Conservation (phyloP, 2,797 vertebrate genomes). For the Parauchenoglanis punctatus region DNA sequence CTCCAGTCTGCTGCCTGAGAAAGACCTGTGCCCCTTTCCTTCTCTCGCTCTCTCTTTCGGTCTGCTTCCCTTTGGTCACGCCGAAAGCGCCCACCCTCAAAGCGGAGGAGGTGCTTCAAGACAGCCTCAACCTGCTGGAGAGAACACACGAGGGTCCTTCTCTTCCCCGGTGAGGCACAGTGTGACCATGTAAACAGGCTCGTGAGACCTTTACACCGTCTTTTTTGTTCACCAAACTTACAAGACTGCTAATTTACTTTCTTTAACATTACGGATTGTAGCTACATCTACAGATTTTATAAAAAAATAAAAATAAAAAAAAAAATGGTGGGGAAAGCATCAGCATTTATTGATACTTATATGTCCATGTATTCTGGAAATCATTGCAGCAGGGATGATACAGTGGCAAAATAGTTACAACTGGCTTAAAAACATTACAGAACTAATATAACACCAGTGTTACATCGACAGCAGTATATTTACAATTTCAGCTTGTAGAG, state of each 20-base stretch:
- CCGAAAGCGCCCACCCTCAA: conserved; percentile 68
- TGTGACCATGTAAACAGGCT: conserved; percentile 43
- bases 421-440: background rate
- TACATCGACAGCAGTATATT: background rate
- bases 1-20: conserved; percentile 75
- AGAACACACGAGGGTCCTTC: conserved; percentile 43
- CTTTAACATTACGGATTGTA: background rate
- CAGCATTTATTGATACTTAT: background rate
- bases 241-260: background rate
- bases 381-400: background rate
- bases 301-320: background rate
- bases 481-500: background rate
- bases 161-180: conserved; percentile 49
- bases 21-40: conserved; percentile 58
- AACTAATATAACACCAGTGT: background rate
- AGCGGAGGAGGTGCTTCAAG: conserved; percentile 60
- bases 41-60: conserved; percentile 52
- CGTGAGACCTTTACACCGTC: conserved; percentile 35
- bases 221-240: background rate
- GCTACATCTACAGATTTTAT: background rate
- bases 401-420: background rate
- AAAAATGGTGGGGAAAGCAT: background rate
- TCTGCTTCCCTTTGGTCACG: conserved; percentile 74
- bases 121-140: conserved; percentile 51
- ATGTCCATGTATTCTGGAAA: background rate